Conservation (phyloP, 2,113 vertebrate genomes). For the Scopus umbretta region DNA sequence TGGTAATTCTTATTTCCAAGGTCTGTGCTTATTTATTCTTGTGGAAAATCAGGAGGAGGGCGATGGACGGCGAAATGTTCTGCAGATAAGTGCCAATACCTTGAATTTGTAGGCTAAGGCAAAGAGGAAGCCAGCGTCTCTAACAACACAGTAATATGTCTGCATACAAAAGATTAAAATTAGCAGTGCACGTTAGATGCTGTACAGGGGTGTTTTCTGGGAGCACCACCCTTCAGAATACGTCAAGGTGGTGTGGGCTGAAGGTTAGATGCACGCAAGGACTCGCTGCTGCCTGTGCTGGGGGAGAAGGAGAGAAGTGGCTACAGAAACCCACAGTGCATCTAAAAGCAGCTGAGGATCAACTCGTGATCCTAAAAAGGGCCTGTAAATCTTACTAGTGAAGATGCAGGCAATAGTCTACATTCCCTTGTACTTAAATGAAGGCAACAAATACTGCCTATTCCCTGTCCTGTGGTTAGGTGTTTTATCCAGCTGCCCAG, state of each 20-base stretch:
- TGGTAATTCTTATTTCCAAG: neutral
- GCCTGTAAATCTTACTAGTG: neutral
- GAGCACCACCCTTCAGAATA: neutral
- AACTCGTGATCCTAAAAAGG: neutral
- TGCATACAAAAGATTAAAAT: neutral
- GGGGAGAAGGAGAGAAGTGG: neutral
- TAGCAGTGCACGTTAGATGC: rapidly evolving
- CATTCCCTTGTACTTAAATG: neutral
- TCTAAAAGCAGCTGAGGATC: neutral
- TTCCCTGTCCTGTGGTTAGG: neutral
- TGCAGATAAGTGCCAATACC: neutral
- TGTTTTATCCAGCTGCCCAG: neutral
- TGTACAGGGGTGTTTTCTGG: neutral
- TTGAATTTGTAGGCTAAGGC: neutral
- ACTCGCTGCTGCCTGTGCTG: neutral
- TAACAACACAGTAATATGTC: neutral
- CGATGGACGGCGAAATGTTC: rapidly evolving
- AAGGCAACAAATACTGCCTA: neutral
- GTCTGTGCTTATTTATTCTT: neutral
- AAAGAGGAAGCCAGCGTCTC: neutral
- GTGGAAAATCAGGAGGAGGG: neutral
- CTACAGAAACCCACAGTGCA: neutral
- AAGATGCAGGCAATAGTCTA: neutral
- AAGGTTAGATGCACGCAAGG: neutral
- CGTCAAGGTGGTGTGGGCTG: rapidly evolving